A percentile compares a stretch with the other conserved stretches of the same genome.
Conservation (phyloP, 2,113 vertebrate species). For the Equus quagga region DNA sequence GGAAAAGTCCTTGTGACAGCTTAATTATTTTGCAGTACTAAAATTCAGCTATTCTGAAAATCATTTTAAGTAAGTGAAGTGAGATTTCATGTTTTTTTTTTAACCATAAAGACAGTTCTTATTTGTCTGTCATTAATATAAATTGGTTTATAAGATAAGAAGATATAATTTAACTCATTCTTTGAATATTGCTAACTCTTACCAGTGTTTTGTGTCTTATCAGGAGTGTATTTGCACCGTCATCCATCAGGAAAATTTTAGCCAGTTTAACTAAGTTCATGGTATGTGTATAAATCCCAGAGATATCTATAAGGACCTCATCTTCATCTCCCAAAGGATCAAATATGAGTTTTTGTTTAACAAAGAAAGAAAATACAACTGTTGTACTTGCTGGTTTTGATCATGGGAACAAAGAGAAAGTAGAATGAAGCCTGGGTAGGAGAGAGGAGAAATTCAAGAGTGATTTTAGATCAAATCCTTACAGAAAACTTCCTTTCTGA, state of each 20-base stretch:
- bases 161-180: neutral
- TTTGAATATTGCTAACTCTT: neutral
- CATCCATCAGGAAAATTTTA: neutral
- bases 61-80: neutral
- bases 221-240: neutral
- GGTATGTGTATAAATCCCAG: neutral
- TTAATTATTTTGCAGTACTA: neutral
- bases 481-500: neutral
- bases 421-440: neutral
- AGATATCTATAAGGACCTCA: neutral
- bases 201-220: neutral
- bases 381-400: neutral
- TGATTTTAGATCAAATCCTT: neutral
- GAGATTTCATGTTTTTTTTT: neutral
- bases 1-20: neutral
- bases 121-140: neutral
- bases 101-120: neutral
- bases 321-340: neutral
- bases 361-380: neutral
- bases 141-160: neutral
- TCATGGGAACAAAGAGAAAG: neutral
- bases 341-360: neutral
- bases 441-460: neutral
- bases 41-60: neutral
- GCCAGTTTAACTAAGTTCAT: neutral